Conservation (phyloP, 2,113 vertebrate genomes). For the Microtus pennsylvanicus region DNA sequence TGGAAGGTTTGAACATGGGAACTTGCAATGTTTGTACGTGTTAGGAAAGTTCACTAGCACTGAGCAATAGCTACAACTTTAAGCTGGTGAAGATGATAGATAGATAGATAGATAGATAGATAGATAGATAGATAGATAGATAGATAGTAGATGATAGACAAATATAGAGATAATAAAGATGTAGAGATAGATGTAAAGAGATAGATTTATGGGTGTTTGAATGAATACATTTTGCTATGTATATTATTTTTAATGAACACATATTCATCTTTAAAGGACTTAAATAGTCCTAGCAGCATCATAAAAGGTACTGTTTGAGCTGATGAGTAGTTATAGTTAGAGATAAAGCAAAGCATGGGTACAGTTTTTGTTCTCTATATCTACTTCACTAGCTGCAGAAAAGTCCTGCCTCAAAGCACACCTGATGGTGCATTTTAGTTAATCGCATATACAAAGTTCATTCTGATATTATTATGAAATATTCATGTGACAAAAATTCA, state of each 20-base stretch:
- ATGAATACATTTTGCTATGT: no score
- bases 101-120: no score
- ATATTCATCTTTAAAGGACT: neutral
- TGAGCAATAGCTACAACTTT: neutral
- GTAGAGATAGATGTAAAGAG: no score
- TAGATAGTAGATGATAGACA: no score
- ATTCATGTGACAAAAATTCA: neutral
- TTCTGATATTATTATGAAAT: neutral
- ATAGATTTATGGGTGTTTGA: no score
- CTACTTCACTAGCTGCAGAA: neutral
- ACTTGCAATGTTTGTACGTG: no score
- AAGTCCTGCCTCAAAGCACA: neutral
- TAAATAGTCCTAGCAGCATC: neutral
- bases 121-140: no score
- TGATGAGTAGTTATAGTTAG: neutral
- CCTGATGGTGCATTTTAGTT: neutral
- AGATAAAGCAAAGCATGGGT: neutral
- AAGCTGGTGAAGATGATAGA: neutral
- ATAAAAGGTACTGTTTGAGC: neutral
- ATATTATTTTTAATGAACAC: neutral
- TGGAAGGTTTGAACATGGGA: neutral
- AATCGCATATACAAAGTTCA: neutral
- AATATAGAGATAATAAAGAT: no score
- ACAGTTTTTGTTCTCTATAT: neutral
- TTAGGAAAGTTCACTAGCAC: neutral